Conservation (phyloP, 1,140 invertebrate genomes). For the Popillia japonica region DNA sequence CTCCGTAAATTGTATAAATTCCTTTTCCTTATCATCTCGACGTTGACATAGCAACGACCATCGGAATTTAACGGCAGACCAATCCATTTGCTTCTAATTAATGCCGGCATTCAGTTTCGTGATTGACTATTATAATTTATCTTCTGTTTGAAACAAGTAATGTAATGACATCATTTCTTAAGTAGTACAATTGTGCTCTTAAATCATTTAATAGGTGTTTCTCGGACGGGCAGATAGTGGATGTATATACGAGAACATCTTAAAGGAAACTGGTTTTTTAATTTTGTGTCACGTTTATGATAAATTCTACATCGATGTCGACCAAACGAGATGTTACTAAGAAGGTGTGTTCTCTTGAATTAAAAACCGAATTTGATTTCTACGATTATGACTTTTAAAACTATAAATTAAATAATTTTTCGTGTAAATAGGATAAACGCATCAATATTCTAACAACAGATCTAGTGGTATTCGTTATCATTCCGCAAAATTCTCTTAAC, state of each 20-base stretch:
- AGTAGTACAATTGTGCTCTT: constrained; percentile 52
- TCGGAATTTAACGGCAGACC: not conserved
- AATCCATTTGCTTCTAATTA: constrained; percentile 35
- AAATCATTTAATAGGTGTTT: constrained; percentile 54
- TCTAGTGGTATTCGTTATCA: not conserved
- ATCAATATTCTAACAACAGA: not conserved
- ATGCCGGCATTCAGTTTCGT: constrained; percentile 36
- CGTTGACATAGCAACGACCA: not conserved
- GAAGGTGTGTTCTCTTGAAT: no score
- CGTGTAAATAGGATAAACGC: not conserved
- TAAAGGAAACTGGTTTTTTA: constrained; percentile 47
- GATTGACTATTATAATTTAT: constrained; percentile 41
- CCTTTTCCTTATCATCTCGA: constrained; percentile 5
- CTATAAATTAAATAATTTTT: no score
- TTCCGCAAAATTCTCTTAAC: not conserved
- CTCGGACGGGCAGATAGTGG: constrained; percentile 39
- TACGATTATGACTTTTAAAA: no score
- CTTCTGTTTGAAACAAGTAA: constrained; percentile 26
- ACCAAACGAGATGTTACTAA: no score
- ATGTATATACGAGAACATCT: not conserved
- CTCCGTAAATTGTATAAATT: constrained; percentile 3
- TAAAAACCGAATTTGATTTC: no score
- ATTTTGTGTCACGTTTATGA: no score
- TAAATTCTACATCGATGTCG: no score
- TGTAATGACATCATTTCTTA: constrained; percentile 52